Evolutionary conservation across 2,797 vertebrate genomes (phyloP).

Genomic region (Pyrocephalus nanus): DNA sequence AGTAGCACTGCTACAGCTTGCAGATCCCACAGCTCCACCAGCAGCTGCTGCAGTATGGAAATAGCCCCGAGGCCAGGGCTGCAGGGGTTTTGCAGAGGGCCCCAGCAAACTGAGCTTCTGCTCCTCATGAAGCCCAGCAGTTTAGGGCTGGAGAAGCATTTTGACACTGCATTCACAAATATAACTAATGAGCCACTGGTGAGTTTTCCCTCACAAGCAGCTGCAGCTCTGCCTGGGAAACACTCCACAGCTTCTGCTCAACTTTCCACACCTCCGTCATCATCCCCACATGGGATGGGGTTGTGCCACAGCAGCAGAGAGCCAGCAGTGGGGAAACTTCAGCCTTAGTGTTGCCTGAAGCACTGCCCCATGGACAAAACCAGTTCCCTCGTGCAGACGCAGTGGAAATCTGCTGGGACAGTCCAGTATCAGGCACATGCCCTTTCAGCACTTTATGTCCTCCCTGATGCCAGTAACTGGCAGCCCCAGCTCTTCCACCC

Average conservation of each 20-base stretch:
- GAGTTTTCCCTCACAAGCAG: background rate
- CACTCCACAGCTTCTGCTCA: background rate
- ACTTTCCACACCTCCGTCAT: background rate
- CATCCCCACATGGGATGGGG: rapidly evolving
- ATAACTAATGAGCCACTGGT: background rate
- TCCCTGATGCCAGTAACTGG: background rate
- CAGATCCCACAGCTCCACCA: background rate
- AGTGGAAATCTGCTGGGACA: background rate
- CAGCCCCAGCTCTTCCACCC: background rate
- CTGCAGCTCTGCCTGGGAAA: background rate
- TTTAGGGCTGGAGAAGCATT: background rate
- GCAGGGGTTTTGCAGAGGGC: background rate
- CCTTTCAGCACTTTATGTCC: background rate
- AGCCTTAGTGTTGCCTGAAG: background rate
- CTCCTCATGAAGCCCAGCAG: background rate
- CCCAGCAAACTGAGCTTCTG: background rate
- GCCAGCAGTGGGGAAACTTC: background rate
- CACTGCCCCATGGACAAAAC: rapidly evolving
- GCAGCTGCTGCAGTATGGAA: background rate
- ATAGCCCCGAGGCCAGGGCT: background rate
- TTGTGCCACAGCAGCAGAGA: background rate
- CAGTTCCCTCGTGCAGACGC: rapidly evolving
- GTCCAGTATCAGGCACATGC: rapidly evolving
- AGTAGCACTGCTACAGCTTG: background rate
- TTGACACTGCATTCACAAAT: background rate